Conservation (phyloP, 2,888 invertebrate genomes). For the Philereme vetulata region DNA sequence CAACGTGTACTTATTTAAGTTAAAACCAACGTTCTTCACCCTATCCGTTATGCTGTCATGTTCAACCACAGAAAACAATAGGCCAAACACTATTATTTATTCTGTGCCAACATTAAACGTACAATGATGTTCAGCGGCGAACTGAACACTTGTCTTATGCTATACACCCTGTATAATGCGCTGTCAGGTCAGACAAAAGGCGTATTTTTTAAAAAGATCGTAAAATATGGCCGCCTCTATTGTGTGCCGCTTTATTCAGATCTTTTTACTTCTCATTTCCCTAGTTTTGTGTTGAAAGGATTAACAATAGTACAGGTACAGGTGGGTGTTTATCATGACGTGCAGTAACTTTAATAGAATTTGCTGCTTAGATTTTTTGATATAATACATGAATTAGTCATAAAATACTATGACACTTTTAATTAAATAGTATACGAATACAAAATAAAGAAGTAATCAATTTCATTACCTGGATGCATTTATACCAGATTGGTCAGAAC, state of each 20-base stretch:
- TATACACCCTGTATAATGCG: conserved; percentile 60
- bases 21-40: conserved; percentile 11
- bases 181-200: conserved; percentile 75
- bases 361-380: background rate
- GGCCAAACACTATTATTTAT: conserved; percentile 31
- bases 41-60: conserved; percentile 42
- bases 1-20: conserved; percentile 5
- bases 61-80: conserved; percentile 52
- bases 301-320: conserved; percentile 76
- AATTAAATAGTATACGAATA: too few species aligned
- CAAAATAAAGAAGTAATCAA: too few species aligned
- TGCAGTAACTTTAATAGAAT: conserved; percentile 47
- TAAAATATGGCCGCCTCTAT: conserved; percentile 73
- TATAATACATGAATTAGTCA: too few species aligned
- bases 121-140: conserved; percentile 63
- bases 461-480: too few species aligned
- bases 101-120: conserved; percentile 46
- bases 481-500: too few species aligned
- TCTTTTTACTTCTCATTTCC: conserved; percentile 76
- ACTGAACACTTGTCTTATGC: conserved; percentile 76
- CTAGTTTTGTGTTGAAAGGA: conserved; percentile 77
- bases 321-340: conserved; percentile 56
- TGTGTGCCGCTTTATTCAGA: conserved; percentile 69
- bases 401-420: too few species aligned
- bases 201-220: conserved; percentile 62